These are phyloP conservation scores for Lycophotia porphyrea DNA, from an alignment of 2,888 invertebrate genomes.

Conservation along the genomic window DNA sequence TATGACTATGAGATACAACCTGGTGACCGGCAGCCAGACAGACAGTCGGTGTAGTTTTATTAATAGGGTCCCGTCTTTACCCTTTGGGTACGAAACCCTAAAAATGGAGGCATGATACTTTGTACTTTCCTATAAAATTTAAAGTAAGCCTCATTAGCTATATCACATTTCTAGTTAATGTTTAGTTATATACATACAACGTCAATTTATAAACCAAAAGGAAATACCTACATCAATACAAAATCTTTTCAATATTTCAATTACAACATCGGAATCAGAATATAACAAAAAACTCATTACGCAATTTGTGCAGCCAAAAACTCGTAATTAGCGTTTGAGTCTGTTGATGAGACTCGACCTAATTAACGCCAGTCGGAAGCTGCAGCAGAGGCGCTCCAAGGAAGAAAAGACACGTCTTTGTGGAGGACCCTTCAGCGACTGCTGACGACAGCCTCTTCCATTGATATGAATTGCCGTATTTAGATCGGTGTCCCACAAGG, in stretches of 20 bases:
- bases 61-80: too few relatives aligned
- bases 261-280: conserved; percentile 10
- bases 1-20: too few relatives aligned
- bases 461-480: conserved; percentile 29
- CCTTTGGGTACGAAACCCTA: too few relatives aligned
- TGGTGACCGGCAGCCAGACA: too few relatives aligned
- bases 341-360: conserved; percentile 67
- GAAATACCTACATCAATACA: background rate
- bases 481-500: conserved; percentile 20
- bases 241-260: conserved; percentile 5
- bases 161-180: background rate
- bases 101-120: background rate
- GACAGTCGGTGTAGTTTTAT: too few relatives aligned
- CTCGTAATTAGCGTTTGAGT: conserved; percentile 53
- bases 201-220: conserved; percentile 3
- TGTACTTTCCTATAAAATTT: background rate
- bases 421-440: conserved; percentile 55
- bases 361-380: conserved; percentile 61
- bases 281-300: conserved; percentile 25
- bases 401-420: conserved; percentile 58
- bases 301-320: conserved; percentile 26
- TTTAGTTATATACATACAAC: background rate
- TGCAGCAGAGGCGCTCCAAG: conserved; percentile 44
- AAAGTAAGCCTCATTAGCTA: background rate
- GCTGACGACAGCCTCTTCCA: conserved; percentile 52